These are phyloP conservation scores for Bursaphelenchus okinawaensis DNA, from an alignment of 2,888 invertebrate species.

Conservation along the genomic window DNA sequence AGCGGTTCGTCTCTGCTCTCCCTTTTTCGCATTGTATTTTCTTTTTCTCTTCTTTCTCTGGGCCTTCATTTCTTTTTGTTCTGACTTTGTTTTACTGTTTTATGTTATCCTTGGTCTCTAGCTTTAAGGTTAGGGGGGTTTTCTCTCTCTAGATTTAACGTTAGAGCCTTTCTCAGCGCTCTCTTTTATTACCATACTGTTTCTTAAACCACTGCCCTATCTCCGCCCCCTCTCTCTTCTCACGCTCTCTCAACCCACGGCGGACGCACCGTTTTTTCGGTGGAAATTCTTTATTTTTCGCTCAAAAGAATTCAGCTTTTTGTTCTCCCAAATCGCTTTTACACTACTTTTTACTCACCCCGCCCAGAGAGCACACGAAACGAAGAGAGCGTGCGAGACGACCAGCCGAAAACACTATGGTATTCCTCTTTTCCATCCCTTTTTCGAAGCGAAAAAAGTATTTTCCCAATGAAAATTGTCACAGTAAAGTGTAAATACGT, in stretches of 20 bases:
- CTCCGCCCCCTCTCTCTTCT: slow-evolving; percentile 14
- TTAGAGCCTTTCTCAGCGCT: not conserved
- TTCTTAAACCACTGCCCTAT: not conserved
- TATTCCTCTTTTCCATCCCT: not conserved
- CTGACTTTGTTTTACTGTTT: too few species aligned
- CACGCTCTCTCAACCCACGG: slow-evolving; percentile 6
- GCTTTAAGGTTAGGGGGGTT: too few species aligned
- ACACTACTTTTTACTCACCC: not conserved
- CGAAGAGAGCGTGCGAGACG: not conserved
- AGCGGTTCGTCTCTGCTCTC: not conserved
- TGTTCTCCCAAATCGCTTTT: not conserved
- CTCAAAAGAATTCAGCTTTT: not conserved
- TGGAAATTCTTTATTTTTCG: not conserved
- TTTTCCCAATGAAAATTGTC: not conserved
- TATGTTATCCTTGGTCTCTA: too few species aligned
- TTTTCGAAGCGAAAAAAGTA: not conserved
- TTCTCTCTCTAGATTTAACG: too few species aligned
- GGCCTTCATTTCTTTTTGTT: too few species aligned
- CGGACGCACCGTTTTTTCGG: slow-evolving; percentile 2
- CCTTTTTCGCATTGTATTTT: not conserved
- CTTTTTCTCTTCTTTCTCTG: not conserved
- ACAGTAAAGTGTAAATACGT: not conserved
- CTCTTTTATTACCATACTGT: not conserved
- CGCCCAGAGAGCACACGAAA: not conserved
- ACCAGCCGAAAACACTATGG: not conserved